These are phyloP conservation scores for Tor tambroides DNA, from an alignment of 2,113 vertebrate species.

Conservation along the genomic window DNA sequence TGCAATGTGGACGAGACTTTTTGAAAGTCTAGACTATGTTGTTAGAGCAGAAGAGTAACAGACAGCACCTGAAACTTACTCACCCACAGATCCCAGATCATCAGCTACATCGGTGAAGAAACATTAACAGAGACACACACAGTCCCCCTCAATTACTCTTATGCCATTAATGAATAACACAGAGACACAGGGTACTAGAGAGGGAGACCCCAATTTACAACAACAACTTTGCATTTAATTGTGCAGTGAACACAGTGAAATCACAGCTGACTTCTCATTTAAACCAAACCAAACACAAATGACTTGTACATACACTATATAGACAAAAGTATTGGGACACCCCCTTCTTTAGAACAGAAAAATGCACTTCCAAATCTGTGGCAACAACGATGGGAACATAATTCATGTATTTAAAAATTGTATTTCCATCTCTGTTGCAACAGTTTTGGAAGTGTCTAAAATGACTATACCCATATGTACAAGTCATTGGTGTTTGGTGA, in stretches of 20 bases:
- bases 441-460: too few relatives aligned
- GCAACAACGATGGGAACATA: too few relatives aligned
- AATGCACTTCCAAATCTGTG: too few relatives aligned
- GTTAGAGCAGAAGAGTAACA: neutral
- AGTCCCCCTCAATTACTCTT: neutral
- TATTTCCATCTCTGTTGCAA: too few relatives aligned
- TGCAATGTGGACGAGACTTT: neutral
- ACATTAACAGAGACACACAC: slow-evolving; percentile 2
- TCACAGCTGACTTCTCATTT: slow-evolving; percentile 1
- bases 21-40: neutral
- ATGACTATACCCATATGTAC: too few relatives aligned
- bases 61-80: neutral
- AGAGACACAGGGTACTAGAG: neutral
- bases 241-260: neutral
- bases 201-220: neutral
- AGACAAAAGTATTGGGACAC: too few relatives aligned
- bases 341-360: too few relatives aligned
- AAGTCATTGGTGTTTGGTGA: too few relatives aligned
- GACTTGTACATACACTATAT: too few relatives aligned
- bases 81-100: neutral
- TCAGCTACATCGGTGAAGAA: neutral
- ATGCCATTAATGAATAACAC: neutral
- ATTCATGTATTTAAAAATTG: too few relatives aligned
- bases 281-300: too few relatives aligned
- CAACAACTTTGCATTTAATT: neutral